A percentile compares a stretch with the other conserved stretches of the same genome.
Evolutionary conservation across 2,797 vertebrate species (phyloP).

Genomic region (Fundulus diaphanus): DNA sequence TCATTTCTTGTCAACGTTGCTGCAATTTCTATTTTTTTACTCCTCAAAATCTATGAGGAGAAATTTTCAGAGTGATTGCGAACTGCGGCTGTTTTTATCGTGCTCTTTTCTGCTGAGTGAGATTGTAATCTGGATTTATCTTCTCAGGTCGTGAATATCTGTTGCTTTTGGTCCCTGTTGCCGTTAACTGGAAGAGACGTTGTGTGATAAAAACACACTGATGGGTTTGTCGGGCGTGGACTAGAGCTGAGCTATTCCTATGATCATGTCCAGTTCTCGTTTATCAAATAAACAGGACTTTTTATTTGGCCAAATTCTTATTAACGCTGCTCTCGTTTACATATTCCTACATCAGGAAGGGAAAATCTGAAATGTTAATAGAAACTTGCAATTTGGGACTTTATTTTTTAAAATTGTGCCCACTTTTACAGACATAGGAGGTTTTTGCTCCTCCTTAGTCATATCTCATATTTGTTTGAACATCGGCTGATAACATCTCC

Average conservation of each 20-base stretch:
- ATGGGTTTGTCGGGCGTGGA: background rate
- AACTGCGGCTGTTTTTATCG: background rate
- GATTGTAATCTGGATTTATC: slow-evolving; percentile 1
- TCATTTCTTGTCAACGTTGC: background rate
- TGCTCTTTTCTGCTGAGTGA: background rate
- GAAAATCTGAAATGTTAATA: background rate
- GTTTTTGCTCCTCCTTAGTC: background rate
- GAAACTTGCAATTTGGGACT: background rate
- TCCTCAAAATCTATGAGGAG: background rate
- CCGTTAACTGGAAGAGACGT: background rate
- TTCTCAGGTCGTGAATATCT: background rate
- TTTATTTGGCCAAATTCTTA: background rate
- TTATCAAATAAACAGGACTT: background rate
- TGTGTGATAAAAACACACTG: background rate
- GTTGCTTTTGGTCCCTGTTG: background rate
- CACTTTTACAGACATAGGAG: background rate
- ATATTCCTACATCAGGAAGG: too few species aligned
- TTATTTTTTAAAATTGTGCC: background rate
- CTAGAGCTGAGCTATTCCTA: background rate
- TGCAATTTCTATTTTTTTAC: background rate
- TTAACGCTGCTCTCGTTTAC: background rate
- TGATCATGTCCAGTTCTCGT: background rate
- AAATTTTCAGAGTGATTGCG: background rate
- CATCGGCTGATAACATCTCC: too few species aligned
- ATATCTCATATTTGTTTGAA: too few species aligned